Conservation (phyloP, 35 echinoderm and acorn worm genomes). For the Hemicentrotus pulcherrimus region DNA sequence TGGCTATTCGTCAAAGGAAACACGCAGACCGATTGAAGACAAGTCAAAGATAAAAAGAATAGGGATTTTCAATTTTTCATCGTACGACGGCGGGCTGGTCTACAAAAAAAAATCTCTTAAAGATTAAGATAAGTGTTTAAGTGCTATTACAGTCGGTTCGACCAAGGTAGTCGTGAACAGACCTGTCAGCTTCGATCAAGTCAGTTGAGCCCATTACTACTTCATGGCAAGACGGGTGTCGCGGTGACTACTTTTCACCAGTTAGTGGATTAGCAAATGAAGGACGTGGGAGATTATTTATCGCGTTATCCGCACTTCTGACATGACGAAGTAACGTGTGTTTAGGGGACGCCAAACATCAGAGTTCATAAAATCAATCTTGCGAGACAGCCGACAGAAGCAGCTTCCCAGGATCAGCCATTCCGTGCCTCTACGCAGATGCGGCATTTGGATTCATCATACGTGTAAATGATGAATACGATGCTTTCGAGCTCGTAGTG, state of each 20-base stretch:
- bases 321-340: background rate
- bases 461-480: background rate
- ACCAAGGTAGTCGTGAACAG: background rate
- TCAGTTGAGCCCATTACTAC: background rate
- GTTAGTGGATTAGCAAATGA: conserved; percentile 10
- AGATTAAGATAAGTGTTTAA: background rate
- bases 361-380: background rate
- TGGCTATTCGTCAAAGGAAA: no score
- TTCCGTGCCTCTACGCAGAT: background rate
- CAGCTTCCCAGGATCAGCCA: background rate
- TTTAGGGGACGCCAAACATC: background rate
- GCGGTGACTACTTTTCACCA: background rate
- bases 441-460: background rate
- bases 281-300: background rate
- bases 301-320: background rate
- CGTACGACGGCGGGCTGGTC: background rate
- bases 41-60: background rate
- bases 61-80: background rate
- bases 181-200: background rate
- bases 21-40: no score
- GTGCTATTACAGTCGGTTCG: background rate
- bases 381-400: background rate
- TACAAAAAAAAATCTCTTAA: background rate
- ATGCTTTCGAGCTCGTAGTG: no score
- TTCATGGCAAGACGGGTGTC: background rate